Evolutionary conservation across 2,888 invertebrate species (phyloP).

Genomic region (Noctuana brunneofusca): DNA sequence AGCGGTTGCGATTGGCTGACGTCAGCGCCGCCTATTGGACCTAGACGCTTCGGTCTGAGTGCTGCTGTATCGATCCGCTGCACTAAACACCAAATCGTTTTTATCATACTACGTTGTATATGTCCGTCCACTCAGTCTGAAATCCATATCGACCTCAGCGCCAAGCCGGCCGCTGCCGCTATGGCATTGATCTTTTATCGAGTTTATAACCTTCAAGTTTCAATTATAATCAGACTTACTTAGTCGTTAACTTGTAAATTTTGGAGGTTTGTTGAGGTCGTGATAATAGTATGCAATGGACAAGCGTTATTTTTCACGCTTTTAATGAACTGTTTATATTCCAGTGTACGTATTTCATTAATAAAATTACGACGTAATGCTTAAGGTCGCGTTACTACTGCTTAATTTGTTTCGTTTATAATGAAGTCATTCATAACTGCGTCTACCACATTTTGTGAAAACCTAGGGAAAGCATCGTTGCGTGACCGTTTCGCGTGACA

Average conservation of each 20-base stretch:
- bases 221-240: conserved; percentile 23
- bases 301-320: conserved; percentile 1
- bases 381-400: conserved; percentile 8
- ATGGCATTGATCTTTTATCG: conserved; percentile 45
- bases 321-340: conserved; percentile 13
- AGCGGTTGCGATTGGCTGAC: conserved; percentile 65
- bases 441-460: conserved; percentile 51
- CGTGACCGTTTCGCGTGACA: conserved; percentile 73
- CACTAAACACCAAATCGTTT: conserved; percentile 58
- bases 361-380: conserved; percentile 7
- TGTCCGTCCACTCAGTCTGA: conserved; percentile 34
- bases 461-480: conserved; percentile 63
- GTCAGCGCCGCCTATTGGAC: conserved; percentile 73
- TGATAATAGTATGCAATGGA: conserved; percentile 5
- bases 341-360: conserved; percentile 20
- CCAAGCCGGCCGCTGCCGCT: conserved; percentile 21
- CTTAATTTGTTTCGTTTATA: conserved; percentile 39
- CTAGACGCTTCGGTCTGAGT: conserved; percentile 61
- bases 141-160: conserved; percentile 33
- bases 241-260: conserved; percentile 26
- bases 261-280: conserved; percentile 22
- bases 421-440: conserved; percentile 58
- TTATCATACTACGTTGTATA: conserved; percentile 37
- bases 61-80: conserved; percentile 74
- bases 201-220: conserved; percentile 36